Evolutionary conservation across 2,888 invertebrate species (phyloP).

Genomic region (Balanococcus diminutus): DNA sequence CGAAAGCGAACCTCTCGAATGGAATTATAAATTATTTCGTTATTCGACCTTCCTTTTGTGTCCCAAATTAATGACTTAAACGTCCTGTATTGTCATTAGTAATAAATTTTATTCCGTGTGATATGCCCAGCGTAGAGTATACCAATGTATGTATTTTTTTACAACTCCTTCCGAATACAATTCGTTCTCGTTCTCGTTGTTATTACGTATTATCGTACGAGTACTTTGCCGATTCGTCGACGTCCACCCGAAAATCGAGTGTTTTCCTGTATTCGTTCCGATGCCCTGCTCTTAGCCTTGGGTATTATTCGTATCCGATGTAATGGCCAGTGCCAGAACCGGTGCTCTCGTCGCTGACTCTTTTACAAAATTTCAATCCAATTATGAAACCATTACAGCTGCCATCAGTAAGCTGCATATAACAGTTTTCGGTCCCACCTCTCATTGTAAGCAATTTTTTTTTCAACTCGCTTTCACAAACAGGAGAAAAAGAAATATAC

Average conservation of each 20-base stretch:
- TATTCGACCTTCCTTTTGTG: slow-evolving; percentile 37
- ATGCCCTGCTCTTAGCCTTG: not conserved
- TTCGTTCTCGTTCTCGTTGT: not conserved
- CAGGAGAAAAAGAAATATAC: too few species aligned
- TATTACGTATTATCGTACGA: too few species aligned
- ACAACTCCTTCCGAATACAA: not conserved
- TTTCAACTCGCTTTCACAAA: too few species aligned
- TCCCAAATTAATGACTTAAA: slow-evolving; percentile 46
- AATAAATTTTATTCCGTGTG: slow-evolving; percentile 47
- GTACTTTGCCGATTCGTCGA: not conserved
- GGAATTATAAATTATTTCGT: slow-evolving; percentile 54
- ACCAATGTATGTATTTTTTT: too few species aligned
- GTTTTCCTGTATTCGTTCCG: not conserved
- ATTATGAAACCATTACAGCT: too few species aligned
- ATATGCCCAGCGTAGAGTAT: not conserved
- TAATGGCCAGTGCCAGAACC: not conserved
- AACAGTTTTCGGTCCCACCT: too few species aligned
- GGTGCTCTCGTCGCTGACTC: not conserved
- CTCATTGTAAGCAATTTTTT: too few species aligned
- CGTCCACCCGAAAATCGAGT: not conserved
- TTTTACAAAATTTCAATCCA: not conserved
- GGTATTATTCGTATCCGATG: not conserved
- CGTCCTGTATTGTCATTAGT: slow-evolving; percentile 49
- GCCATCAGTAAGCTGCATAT: too few species aligned
- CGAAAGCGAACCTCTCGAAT: slow-evolving; percentile 47